Conservation (phyloP, 2,113 vertebrate species). For the Struthio camelus region DNA sequence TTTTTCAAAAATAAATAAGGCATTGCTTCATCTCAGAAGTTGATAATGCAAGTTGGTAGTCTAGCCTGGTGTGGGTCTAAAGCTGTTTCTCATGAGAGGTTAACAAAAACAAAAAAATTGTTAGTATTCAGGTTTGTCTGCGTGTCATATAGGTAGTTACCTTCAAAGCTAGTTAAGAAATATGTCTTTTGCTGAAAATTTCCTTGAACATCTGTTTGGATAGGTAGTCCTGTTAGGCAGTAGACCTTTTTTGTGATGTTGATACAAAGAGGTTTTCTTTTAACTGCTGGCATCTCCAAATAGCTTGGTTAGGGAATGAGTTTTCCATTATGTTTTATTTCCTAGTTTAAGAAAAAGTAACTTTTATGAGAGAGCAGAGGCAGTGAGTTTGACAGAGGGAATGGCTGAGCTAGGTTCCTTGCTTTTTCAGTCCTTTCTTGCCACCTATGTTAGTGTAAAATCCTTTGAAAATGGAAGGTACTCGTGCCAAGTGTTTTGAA, state of each 20-base stretch:
- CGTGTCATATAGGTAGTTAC: not conserved
- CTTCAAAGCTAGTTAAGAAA: not conserved
- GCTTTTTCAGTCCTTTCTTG: not conserved
- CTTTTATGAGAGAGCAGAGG: not conserved
- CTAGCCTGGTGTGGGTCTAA: not conserved
- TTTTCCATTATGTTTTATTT: not conserved
- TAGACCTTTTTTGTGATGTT: accelerated
- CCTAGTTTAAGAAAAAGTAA: not conserved
- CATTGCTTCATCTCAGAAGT: not conserved
- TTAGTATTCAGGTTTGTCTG: not conserved
- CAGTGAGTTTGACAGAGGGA: not conserved
- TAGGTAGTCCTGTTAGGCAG: not conserved
- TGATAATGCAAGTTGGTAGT: not conserved
- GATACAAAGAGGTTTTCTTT: not conserved
- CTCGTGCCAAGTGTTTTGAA: not conserved
- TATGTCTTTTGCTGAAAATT: not conserved
- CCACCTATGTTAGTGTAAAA: not conserved
- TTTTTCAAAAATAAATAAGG: not conserved
- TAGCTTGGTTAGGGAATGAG: not conserved
- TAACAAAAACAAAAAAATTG: not conserved
- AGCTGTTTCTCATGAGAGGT: not conserved
- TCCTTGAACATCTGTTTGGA: not conserved
- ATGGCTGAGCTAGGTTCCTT: not conserved
- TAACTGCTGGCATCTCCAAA: not conserved
- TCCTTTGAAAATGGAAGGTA: not conserved